Percentiles rank a stretch among this genome's conserved stretches.
phyloP scores from a whole-genome alignment of 2,797 vertebrate species.

The Holocentrus rufus region DNA sequence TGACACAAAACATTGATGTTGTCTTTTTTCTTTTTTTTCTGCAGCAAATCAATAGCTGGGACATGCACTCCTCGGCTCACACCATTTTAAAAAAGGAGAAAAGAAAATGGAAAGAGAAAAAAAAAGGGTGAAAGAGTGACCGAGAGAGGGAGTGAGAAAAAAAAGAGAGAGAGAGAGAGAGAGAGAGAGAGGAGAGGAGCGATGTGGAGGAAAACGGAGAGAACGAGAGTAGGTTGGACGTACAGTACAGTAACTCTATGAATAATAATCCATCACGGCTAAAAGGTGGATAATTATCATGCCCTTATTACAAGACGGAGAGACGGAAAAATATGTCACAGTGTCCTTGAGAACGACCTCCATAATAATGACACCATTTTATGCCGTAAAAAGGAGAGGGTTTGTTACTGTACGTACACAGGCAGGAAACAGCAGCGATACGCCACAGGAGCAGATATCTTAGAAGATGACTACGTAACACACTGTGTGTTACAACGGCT shows the following conservation, averaged over 20 bases:
- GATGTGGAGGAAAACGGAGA: conserved; percentile 12
- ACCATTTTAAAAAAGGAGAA: conserved; percentile 53
- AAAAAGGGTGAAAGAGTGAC: background rate
- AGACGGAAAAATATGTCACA: conserved; percentile 69
- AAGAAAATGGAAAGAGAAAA: background rate
- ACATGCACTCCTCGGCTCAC: conserved; percentile 48
- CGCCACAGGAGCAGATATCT: background rate
- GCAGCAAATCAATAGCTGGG: conserved; percentile 57
- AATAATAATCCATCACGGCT: conserved; percentile 69
- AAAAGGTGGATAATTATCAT: conserved; percentile 70
- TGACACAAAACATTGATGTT: conserved; percentile 50
- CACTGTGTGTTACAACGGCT: background rate
- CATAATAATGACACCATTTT: conserved; percentile 62
- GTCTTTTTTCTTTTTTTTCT: conserved; percentile 27
- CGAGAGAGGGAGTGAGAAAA: conserved; percentile 15
- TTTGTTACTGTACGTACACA: conserved; percentile 28
- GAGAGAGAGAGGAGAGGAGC: conserved; percentile 36
- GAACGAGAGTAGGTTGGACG: conserved; percentile 46
- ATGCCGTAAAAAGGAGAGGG: conserved; percentile 32
- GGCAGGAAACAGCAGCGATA: conserved; percentile 18
- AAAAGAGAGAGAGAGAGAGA: conserved; percentile 43
- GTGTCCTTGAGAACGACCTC: conserved; percentile 72
- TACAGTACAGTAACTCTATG: conserved; percentile 66
- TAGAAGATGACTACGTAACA: background rate
- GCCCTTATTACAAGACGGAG: conserved; percentile 67